These are phyloP conservation scores for Spodoptera littoralis DNA, from an alignment of 2,888 invertebrate species.

Conservation along the genomic window DNA sequence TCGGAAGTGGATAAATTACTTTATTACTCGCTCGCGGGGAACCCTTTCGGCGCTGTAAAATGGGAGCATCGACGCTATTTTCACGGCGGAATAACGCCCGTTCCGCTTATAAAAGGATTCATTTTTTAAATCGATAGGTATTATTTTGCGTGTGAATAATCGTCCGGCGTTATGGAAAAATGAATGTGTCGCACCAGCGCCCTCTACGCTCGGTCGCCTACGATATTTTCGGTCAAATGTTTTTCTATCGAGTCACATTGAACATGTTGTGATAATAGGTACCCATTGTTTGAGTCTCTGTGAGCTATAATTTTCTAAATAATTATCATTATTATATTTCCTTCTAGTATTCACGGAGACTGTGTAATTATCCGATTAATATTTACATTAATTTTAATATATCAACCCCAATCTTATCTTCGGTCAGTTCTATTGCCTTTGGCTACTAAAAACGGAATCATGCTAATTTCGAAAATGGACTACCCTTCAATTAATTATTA, in stretches of 20 bases:
- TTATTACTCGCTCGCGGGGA: constrained; percentile 79
- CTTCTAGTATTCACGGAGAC: constrained; percentile 20
- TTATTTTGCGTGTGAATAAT: constrained; percentile 63
- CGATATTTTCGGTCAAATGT: constrained; percentile 58
- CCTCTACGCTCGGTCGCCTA: constrained; percentile 41
- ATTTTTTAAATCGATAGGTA: constrained; percentile 79
- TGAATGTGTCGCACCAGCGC: constrained; percentile 55
- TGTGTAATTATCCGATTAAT: constrained; percentile 36
- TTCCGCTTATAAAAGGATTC: constrained; percentile 72
- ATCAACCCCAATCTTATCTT: constrained; percentile 51
- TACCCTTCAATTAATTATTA: constrained; percentile 82
- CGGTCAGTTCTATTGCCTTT: constrained; percentile 46
- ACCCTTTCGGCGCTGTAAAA: constrained; percentile 74
- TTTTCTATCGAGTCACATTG: constrained; percentile 32
- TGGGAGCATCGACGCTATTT: constrained; percentile 73
- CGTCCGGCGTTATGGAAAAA: constrained; percentile 65
- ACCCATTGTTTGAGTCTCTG: constrained; percentile 13
- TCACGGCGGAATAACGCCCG: constrained; percentile 76
- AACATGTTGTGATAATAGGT: constrained; percentile 28
- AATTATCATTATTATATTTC: constrained; percentile 7
- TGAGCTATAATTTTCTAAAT: too few species aligned
- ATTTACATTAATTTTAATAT: constrained; percentile 49
- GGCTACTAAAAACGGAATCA: constrained; percentile 68
- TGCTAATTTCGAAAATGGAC: constrained; percentile 73
- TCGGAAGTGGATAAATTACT: constrained; percentile 87